These are phyloP conservation scores for Dicranocentrus wangi DNA, from an alignment of 2,888 invertebrate genomes.

Conservation along the genomic window DNA sequence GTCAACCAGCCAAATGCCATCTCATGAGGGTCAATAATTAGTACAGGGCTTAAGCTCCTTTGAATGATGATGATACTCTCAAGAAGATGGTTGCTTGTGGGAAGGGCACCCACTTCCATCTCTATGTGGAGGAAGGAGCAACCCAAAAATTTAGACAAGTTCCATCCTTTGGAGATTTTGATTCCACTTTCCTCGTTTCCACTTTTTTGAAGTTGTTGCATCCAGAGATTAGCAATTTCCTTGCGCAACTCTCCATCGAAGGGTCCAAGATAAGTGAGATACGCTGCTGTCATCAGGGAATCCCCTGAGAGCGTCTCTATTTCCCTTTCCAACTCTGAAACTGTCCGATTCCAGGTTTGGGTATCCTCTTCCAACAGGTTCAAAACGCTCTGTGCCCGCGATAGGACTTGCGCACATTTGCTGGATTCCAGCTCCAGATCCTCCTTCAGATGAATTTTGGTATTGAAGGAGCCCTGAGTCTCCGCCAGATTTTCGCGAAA, in stretches of 20 bases:
- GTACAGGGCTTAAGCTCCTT: constrained; percentile 5
- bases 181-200: not conserved
- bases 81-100: not conserved
- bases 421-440: constrained; percentile 8
- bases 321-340: not conserved
- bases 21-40: constrained; percentile 26
- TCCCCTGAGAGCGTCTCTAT: constrained; percentile 9
- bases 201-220: not conserved
- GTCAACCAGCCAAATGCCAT: not conserved
- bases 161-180: not conserved
- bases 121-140: not conserved
- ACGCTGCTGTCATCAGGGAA: constrained; percentile 29
- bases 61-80: constrained; percentile 19
- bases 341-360: not conserved
- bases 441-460: constrained; percentile 28
- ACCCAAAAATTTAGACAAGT: not conserved
- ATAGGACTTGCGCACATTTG: constrained; percentile 11
- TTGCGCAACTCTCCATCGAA: not conserved
- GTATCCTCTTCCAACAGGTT: constrained; percentile 22
- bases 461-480: constrained; percentile 18
- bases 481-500: constrained; percentile 38
- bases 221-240: constrained; percentile 4
- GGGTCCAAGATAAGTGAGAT: constrained; percentile 17
- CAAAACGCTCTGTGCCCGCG: constrained; percentile 21
- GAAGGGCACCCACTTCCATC: not conserved